These are phyloP conservation scores for Thymelicus sylvestris DNA, from an alignment of 2,888 invertebrate species.

Conservation along the genomic window DNA sequence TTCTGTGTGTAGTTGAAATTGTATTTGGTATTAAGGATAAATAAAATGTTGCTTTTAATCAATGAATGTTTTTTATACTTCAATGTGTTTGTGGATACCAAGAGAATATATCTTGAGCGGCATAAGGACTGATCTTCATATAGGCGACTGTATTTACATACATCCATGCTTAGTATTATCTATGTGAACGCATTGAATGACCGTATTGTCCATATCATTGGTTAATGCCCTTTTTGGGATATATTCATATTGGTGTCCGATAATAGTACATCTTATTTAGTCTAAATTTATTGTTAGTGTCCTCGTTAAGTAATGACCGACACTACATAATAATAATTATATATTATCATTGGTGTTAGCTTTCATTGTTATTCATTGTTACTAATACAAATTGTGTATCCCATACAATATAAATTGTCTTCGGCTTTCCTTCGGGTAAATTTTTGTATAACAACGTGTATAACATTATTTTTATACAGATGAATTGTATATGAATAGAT, in stretches of 20 bases:
- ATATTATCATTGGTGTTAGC: conserved; percentile 53
- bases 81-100: not conserved
- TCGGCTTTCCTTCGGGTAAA: conserved; percentile 29
- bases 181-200: no score
- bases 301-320: conserved; percentile 45
- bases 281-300: conserved; percentile 49
- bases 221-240: not conserved
- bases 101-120: not conserved
- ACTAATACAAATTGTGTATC: conserved; percentile 47
- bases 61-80: not conserved
- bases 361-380: conserved; percentile 53
- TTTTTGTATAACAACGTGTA: conserved; percentile 58
- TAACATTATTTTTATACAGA: conserved; percentile 64
- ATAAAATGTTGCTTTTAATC: conserved; percentile 42
- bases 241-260: conserved; percentile 32
- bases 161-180: no score
- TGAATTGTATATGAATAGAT: conserved; percentile 49
- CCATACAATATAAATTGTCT: conserved; percentile 38
- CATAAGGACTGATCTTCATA: not conserved
- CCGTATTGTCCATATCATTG: not conserved
- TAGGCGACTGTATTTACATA: not conserved
- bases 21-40: conserved; percentile 44
- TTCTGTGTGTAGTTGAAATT: conserved; percentile 50
- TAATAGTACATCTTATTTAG: conserved; percentile 46
- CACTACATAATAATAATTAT: conserved; percentile 34